Conservation (phyloP, 1,140 invertebrate species). For the Drosophila saltans region DNA sequence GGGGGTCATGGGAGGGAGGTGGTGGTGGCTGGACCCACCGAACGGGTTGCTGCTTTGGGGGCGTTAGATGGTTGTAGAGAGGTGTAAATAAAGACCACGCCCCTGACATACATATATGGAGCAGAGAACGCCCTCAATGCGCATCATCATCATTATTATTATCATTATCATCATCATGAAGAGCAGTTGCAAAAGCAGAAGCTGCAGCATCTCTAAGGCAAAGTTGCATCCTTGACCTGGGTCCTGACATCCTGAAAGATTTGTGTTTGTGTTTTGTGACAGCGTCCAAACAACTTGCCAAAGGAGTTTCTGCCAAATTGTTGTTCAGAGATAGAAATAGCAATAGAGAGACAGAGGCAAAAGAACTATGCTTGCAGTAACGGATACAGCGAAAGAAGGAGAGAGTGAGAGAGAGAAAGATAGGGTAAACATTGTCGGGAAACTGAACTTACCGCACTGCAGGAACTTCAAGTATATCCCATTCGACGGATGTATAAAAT, state of each 20-base stretch:
- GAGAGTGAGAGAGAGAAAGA: slow-evolving; percentile 2
- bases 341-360: neutral
- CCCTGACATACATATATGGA: slow-evolving; percentile 24
- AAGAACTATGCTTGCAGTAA: no score
- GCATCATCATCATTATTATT: slow-evolving; percentile 21
- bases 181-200: neutral
- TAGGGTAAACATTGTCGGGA: neutral
- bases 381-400: neutral
- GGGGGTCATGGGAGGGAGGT: slow-evolving; percentile 9
- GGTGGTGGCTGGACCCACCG: slow-evolving; percentile 3
- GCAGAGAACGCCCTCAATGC: slow-evolving; percentile 12
- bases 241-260: slow-evolving; percentile 57
- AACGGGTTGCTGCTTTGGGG: neutral
- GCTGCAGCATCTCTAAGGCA: neutral
- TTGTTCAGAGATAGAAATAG: slow-evolving; percentile 19
- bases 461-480: slow-evolving; percentile 98
- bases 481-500: slow-evolving; percentile 98
- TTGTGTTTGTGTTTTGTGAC: slow-evolving; percentile 78
- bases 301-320: slow-evolving; percentile 69
- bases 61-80: slow-evolving; percentile 17
- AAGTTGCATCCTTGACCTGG: slow-evolving; percentile 67
- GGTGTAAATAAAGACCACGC: slow-evolving; percentile 59
- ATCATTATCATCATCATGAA: neutral
- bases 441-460: slow-evolving; percentile 89
- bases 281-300: slow-evolving; percentile 68